Evolutionary conservation across 1,140 invertebrate genomes (phyloP), one percentile per base, ranked within the genome.

Genomic region (Aphis craccivora): DNA sequence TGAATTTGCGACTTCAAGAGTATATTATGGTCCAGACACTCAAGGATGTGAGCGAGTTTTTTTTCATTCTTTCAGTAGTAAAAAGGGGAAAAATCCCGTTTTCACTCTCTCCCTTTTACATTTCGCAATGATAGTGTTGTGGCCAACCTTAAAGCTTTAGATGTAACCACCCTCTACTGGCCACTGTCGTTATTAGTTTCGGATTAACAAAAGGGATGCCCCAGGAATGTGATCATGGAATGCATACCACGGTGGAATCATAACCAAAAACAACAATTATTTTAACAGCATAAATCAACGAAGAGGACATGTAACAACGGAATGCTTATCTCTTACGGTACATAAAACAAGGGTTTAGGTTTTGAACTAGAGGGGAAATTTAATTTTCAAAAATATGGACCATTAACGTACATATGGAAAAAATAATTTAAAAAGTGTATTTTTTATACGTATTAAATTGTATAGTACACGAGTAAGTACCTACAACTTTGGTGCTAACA

Each of bases 221-320:
- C 48, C 91, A 84, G 91, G 91, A 93, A 93, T 93, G 76, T 43
- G 76, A 93, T 93, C 48, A 37, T 7, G 91, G 91, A 93, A 93
- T 93, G 91, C 35, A 55, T 35, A 81, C 81, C 37, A 25, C 81
- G 48, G 23, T 48, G 14, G 81, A 86, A 93, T 93, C 91, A 93
- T 93, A 93, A 93, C 91, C 76, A 67, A 93, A 91, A 93, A 83
- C 91, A 93, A 83, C 91, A 93, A 93, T 93, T 93, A 93, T 93
- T 93, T 92, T 25, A 30, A 93, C 43, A 37, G 91, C 91, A 93
- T 93, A 93, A 93, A 93, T 93, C 91, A 93, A 81, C n/a, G 81
- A 53, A 9, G 90, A 91, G 67, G 22, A 92, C 45, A 48, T 35
- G 84, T n/a, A 83, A 45, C 43, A 92, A 40, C 67, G 91, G 76